Evolutionary conservation across 2,113 vertebrate species (phyloP).

Genomic region (Atlantisia rogersi): DNA sequence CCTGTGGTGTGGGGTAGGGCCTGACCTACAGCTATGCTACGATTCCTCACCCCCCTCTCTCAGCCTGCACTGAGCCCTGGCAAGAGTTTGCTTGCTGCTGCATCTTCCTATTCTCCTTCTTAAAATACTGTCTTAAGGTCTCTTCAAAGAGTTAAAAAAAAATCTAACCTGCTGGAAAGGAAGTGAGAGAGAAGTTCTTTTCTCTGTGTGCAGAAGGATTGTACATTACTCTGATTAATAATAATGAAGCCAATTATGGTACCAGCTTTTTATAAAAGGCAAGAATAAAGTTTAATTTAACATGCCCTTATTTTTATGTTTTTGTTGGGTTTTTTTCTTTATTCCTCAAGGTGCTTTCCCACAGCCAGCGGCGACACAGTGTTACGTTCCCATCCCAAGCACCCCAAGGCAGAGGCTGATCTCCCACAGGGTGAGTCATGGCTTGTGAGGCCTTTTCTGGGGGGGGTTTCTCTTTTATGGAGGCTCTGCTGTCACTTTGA

Average conservation of each 20-base stretch:
- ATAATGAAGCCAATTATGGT: background rate
- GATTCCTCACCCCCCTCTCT: background rate
- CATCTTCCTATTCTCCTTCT: background rate
- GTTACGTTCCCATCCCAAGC: fast-evolving
- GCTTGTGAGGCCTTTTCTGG: background rate
- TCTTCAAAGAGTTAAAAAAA: background rate
- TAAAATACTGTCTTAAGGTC: background rate
- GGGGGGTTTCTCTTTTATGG: background rate
- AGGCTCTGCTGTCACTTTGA: background rate
- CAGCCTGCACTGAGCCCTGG: too few species aligned
- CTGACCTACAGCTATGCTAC: fast-evolving
- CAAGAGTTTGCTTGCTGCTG: background rate
- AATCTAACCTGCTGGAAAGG: background rate
- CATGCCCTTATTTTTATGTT: background rate
- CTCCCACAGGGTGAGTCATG: background rate
- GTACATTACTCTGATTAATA: background rate
- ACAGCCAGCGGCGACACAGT: fast-evolving
- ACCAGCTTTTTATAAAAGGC: background rate
- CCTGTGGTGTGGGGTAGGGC: background rate
- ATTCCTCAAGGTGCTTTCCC: background rate
- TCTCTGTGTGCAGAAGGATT: background rate
- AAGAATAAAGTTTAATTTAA: background rate
- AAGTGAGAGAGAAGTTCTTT: background rate
- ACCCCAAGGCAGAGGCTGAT: background rate
- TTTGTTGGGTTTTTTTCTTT: background rate